Base-by-base conservation (phyloP, 2,113 vertebrate species). In the Tragelaphus imberbis region DNA sequence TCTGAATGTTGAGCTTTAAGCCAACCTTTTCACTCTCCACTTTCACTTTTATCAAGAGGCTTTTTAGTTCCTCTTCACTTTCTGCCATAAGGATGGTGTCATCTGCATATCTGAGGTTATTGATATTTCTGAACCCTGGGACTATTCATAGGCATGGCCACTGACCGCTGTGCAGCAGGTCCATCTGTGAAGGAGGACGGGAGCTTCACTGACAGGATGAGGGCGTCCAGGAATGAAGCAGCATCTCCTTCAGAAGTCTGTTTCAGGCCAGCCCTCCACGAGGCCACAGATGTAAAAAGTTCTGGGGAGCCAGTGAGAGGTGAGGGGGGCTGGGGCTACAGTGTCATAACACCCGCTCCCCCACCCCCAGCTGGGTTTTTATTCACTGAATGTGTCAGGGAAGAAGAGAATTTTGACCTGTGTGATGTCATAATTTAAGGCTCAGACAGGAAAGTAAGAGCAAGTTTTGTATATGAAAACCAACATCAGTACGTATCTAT, bases 261-360 rank as follows among this genome's bases (percentile, higher is more conserved):
- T 30, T 84, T 82, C 28, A 68, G 51, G 33, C 36, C 27, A 47
- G 33, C 53, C 40, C 33, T 9, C 23, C 21, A 4, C 0, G 6
- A 65, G 82, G 25, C 55, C 33, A 53, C 0, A 3, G 49, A 58
- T 28, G 88, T 28, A n/a, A 68, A 44, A 71, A 21, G 23, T n/a
- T 13, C 27, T 55, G n/a, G 33, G 33, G 27, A 40, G 7, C n/a
- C 23, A 2, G 49, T 1, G 10, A 51, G 59, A 71, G 58, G 65
- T 30, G 1, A 30, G 5, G 33, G 51, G 33, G 33, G 21, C 6
- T 28, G 16, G 40, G 28, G 19, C 23, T 13, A 49, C 15, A n/a
- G 23, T 44, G 36, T 88, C 2, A 0, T 33, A 30, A 10, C 2
- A 5, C n/a, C n/a, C n/a, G n/a, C n/a, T n/a, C 4, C 40, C 40